A percentile compares a stretch with the other conserved stretches of the same genome.
phyloP scores from a whole-genome alignment of 2,888 invertebrate species.

The Oscheius sp. region DNA sequence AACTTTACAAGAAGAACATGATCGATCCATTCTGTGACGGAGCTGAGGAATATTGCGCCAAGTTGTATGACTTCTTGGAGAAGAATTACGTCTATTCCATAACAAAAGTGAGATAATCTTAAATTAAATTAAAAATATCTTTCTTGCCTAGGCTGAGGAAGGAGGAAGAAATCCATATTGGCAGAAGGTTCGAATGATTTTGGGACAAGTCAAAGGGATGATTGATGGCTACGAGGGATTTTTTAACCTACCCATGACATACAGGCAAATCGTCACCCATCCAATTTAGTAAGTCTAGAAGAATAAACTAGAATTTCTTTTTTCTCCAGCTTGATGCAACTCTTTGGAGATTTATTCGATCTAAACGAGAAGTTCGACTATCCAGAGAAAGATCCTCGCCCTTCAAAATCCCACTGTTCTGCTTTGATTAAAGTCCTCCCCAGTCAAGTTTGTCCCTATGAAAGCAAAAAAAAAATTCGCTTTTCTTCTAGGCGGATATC shows the following conservation, averaged over 20 bases:
- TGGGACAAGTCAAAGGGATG: conserved; percentile 51
- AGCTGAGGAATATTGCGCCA: conserved; percentile 62
- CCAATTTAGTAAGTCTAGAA: conserved; percentile 55
- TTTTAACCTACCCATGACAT: conserved; percentile 32
- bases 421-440: conserved; percentile 62
- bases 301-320: neutral
- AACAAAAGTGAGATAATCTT: neutral
- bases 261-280: conserved; percentile 48
- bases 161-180: conserved; percentile 62
- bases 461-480: neutral
- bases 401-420: conserved; percentile 57
- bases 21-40: conserved; percentile 63
- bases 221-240: conserved; percentile 52
- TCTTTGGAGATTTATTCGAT: conserved; percentile 66
- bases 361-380: conserved; percentile 66
- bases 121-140: neutral
- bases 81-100: conserved; percentile 62
- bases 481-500: conserved; percentile 58
- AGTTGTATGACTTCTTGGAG: conserved; percentile 56
- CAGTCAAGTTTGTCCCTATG: neutral
- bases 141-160: too few species aligned
- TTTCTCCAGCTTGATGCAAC: conserved; percentile 62
- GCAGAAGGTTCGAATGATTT: conserved; percentile 58
- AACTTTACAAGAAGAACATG: conserved; percentile 60
- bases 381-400: conserved; percentile 55